Evolutionary conservation across 2,888 invertebrate species (phyloP), one percentile per base, ranked within the genome.

Genomic region (Eueremaeus valkanovi): DNA sequence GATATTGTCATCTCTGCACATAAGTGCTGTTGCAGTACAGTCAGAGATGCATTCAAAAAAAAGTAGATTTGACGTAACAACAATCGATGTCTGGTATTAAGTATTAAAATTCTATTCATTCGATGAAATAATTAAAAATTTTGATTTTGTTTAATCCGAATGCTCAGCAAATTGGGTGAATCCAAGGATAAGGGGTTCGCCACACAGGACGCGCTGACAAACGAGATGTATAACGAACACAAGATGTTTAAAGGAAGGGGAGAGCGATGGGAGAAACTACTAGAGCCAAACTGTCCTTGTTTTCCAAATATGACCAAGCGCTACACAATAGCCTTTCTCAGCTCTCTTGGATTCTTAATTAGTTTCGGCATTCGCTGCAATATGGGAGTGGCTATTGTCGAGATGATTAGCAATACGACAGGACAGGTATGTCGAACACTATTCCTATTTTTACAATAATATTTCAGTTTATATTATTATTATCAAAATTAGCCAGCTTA

Each of bases 301-400:
- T 83, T 82, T 78, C 78, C 78, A 27, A 82, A 82, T 78, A 85
- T 95, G 81, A 88, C 88, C 79, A 92, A 93, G 82, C 89, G 95
- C 79, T 93, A 90, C 84, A 94, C 94, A 9, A 80, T 81, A 2
- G 81, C 81, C 24, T 36, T 81, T 16, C 76, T 81, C 13, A 78
- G 79, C 42, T 80, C 79, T 3, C 72, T 81, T 11, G 88, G 95
- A 75, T 95, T 95, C 85, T 89, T 95, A 84, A 94, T 95, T 82
- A 93, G 93, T 84, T 95, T 95, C 82, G 99, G 99, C 24, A 99
- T 99, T 90, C 89, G 99, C 76, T 97, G 96, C 85, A 99, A 98
- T 85, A 93, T 99, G 92, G 95, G 97, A 74, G 95, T 98, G 85
- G 97, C 98, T 68, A 95, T 96, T 84, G 88, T 94, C 76, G 90